Percentiles rank a stretch among this genome's conserved stretches.
Evolutionary conservation across 2,888 invertebrate genomes (phyloP).

Genomic region (Pandemis heparana): DNA sequence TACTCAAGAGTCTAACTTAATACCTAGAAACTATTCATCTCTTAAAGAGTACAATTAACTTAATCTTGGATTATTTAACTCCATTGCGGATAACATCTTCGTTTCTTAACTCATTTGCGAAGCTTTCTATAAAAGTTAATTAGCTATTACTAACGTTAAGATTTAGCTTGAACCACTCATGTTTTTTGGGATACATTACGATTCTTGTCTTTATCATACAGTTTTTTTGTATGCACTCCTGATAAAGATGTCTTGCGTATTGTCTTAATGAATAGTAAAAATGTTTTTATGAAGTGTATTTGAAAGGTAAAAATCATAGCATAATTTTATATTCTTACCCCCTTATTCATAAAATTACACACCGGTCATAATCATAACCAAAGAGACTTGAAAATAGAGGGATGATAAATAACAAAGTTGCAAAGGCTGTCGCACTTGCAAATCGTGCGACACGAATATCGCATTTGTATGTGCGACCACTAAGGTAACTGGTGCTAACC

Average conservation of each 20-base stretch:
- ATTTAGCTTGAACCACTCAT: slow-evolving; percentile 12
- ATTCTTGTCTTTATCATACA: neutral
- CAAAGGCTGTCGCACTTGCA: too few relatives aligned
- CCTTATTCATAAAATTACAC: too few relatives aligned
- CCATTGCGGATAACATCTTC: neutral
- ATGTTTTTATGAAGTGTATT: slow-evolving; percentile 16
- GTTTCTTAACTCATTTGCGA: slow-evolving; percentile 7
- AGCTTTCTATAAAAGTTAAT: slow-evolving; percentile 18
- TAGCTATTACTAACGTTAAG: neutral
- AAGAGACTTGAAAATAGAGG: too few relatives aligned
- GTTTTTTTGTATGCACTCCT: neutral
- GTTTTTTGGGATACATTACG: slow-evolving; percentile 10
- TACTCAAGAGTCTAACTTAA: slow-evolving; percentile 28
- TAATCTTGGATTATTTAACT: slow-evolving; percentile 22
- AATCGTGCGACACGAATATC: too few relatives aligned
- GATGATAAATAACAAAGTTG: too few relatives aligned
- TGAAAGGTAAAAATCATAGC: slow-evolving; percentile 16
- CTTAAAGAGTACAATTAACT: slow-evolving; percentile 38
- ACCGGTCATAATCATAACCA: too few relatives aligned
- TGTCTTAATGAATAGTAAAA: slow-evolving; percentile 17
- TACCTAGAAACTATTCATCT: slow-evolving; percentile 9
- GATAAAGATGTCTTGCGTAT: neutral
- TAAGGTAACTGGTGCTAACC: too few relatives aligned
- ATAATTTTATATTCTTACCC: slow-evolving; percentile 13
- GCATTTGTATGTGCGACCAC: too few relatives aligned